Evolutionary conservation across 2,797 vertebrate genomes (phyloP), one percentile per base, ranked within the genome.

Genomic region (Bufotes viridis): DNA sequence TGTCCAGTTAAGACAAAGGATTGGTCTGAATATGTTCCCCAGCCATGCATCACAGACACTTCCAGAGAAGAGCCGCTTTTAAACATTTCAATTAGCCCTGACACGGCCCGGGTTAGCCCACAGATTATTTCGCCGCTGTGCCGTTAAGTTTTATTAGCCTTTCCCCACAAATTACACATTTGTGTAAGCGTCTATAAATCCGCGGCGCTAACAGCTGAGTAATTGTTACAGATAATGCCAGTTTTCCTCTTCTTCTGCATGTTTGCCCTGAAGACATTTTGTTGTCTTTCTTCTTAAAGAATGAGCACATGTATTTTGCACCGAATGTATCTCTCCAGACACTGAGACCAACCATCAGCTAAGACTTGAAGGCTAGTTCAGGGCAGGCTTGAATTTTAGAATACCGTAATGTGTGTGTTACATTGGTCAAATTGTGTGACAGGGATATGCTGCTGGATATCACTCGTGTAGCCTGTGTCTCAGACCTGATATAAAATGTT

Each of bases 71-170:
- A 85, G 89, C 84, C 87, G 91, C 90, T 91, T 93, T 92, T 92
- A 92, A 92, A 93, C 90, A 91, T 92, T 93, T 93, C 93, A 93
- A 91, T 92, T 93, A 94, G 91, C 89, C 86, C 91, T 92, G 92
- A 90, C 91, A 91, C 87, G 90, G 91, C 91, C 92, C 91, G 89
- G 82, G 91, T 92, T 92, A 93, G 90, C 87, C 88, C 90, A 90
- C 90, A 93, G 93, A 94, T 93, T 93, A 91, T 93, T 89, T 90
- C 86, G 63, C 85, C 67, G 81, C 90, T 86, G 63, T 84, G 90
- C 91, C 82, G 89, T 93, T 93, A 92, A 93, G 90, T 61, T 93
- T 92, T 93, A 92, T 92, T 91, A 92, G 93, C 90, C 79, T 91
- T 91, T 92, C 91, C 90, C 88, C 67, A 90, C 75, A 88, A 90